A percentile compares a stretch with the other conserved stretches of the same genome.
Conservation (phyloP, 2,113 vertebrate genomes). For the Carettochelys insculpta region DNA sequence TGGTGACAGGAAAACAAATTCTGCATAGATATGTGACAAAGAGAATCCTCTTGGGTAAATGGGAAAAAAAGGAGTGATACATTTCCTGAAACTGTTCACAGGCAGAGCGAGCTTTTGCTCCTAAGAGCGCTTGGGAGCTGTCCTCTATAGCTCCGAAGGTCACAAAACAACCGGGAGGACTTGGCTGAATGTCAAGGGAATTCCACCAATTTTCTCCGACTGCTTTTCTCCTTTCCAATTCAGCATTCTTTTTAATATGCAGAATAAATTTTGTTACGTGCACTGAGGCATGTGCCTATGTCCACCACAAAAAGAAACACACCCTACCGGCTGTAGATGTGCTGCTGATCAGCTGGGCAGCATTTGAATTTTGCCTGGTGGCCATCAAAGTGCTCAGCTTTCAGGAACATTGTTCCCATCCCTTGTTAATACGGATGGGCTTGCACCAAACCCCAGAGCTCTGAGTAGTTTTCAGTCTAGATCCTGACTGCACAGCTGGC, state of each 20-base stretch:
- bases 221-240: neutral
- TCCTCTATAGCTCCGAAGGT: neutral
- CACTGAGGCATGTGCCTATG: no score
- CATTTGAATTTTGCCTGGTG: no score
- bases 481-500: neutral
- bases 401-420: no score
- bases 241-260: no score
- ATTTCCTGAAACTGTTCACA: conserved; percentile 6
- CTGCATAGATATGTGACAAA: conserved; percentile 22
- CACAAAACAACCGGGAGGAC: neutral
- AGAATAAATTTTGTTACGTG: no score
- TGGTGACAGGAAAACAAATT: conserved; percentile 50
- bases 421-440: neutral
- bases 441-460: neutral
- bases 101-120: neutral
- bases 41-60: conserved; percentile 6
- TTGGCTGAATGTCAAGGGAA: neutral
- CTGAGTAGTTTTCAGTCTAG: neutral
- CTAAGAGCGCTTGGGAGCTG: neutral
- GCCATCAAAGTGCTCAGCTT: no score
- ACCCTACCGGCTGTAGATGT: no score
- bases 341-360: no score
- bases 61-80: conserved; percentile 2
- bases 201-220: neutral
- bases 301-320: no score